A percentile compares a stretch with the other conserved stretches of the same genome.
Conservation (phyloP, 2,113 vertebrate species). For the Istiophorus platypterus region DNA sequence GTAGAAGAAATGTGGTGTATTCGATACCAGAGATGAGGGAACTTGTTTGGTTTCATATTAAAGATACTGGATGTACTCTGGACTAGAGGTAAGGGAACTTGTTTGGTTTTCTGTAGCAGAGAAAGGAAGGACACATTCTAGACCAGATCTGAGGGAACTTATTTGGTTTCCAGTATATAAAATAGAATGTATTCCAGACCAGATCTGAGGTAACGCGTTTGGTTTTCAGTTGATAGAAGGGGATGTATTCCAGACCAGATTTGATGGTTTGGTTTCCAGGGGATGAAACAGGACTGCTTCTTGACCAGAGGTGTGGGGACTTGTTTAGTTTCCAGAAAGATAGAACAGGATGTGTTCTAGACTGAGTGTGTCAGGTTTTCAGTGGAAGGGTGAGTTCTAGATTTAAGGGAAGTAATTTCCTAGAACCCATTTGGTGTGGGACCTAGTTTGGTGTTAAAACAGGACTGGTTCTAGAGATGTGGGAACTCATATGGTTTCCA, state of each 20-base stretch:
- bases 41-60: not conserved
- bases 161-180: not conserved
- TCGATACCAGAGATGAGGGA: not conserved
- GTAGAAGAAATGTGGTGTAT: too few species aligned
- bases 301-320: not conserved
- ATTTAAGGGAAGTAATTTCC: too few species aligned
- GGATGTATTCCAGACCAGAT: not conserved
- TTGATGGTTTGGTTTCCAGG: too few species aligned
- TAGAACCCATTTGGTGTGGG: too few species aligned
- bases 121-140: not conserved
- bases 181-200: conserved; percentile 58
- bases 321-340: not conserved
- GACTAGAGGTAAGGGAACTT: not conserved
- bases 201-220: conserved; percentile 65
- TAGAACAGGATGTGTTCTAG: too few species aligned
- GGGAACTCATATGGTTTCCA: too few species aligned
- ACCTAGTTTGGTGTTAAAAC: too few species aligned
- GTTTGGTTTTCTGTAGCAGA: not conserved
- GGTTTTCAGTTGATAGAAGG: too few species aligned
- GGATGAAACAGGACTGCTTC: too few species aligned
- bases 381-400: too few species aligned
- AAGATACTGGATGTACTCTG: not conserved
- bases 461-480: too few species aligned
- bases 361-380: too few species aligned
- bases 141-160: not conserved